These are phyloP conservation scores for Microtus ochrogaster DNA, from an alignment of 2,113 vertebrate species.

Conservation along the genomic window DNA sequence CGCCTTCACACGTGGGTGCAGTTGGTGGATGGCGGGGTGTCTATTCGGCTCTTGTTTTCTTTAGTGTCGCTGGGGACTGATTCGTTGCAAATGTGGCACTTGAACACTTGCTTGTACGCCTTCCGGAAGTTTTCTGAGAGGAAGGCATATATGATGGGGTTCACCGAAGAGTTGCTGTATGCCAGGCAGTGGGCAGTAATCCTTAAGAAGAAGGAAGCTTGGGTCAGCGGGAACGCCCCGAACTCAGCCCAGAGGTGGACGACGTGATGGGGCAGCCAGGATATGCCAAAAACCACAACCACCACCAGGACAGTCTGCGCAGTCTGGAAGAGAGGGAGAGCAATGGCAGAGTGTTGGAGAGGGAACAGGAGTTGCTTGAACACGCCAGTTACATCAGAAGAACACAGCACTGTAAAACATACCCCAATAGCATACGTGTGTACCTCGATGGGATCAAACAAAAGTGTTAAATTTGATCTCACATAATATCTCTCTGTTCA, in stretches of 20 bases:
- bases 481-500: accelerated
- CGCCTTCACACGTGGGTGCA: conserved; percentile 93
- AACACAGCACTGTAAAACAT: accelerated
- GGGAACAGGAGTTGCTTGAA: accelerated
- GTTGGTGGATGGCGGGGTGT: conserved; percentile 94
- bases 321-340: conserved; percentile 87
- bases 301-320: conserved; percentile 98
- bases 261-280: conserved; percentile 97
- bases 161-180: conserved; percentile 98
- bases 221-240: conserved; percentile 95
- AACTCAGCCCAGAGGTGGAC: conserved; percentile 97
- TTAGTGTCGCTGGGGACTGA: conserved; percentile 88
- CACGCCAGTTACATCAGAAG: not conserved
- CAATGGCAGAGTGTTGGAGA: conserved; percentile 29
- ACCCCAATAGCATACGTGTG: accelerated
- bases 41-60: conserved; percentile 91
- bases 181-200: conserved; percentile 96
- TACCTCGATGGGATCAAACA: not conserved
- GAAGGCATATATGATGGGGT: conserved; percentile 98
- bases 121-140: conserved; percentile 98
- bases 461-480: not conserved
- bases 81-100: conserved; percentile 86
- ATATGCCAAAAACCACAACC: conserved; percentile 98
- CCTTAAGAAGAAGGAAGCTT: conserved; percentile 95
- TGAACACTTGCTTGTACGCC: conserved; percentile 98